Base-by-base conservation (phyloP, 1,140 invertebrate species). In the Anastatus disparis region DNA sequence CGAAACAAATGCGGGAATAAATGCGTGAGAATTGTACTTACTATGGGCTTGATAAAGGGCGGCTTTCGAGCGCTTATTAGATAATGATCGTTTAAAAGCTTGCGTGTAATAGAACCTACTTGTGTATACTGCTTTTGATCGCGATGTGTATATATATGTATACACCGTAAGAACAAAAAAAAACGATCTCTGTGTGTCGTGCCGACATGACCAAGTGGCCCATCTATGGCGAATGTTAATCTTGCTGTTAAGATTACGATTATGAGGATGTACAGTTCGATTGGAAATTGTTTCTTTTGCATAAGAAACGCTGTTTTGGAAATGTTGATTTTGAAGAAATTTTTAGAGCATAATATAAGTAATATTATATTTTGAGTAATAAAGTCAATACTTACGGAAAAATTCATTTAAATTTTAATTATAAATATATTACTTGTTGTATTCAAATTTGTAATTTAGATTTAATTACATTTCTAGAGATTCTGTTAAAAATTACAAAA, bases 81-180 rank as follows among this genome's bases (percentile, higher is more conserved):
- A 69, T 69, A 69, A 69, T 69, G 66, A 69, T 61, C 56, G 31
- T n/a, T n/a, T n/a, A n/a, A n/a, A n/a, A n/a, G n/a, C 31, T 9
- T 26, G 31, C 22, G 10, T 17, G 53, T 58, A 59, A 48, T 59
- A 9, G 55, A 38, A 29, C 40, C 42, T 15, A 4, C 4, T 35
- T 35, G 40, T 7, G 26, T 12, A 3, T 3, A 6, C 24, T 53
- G 26, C 24, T 53, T n/a, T 27, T 24, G 42, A 53, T 53, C 50
- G 22, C 29, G 13, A 27, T 13, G 3, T n/a, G 52, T 13, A 22
- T 17, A 15, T 17, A 48, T 2, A 48, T 48, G 2, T 48, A 48
- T 20, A 22, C n/a, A 10, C 9, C n/a, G 44, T 3, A n/a, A n/a
- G n/a, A n/a, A n/a, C n/a, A n/a, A 12, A 38, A 38, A 35, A 35